phyloP scores from a whole-genome alignment of 2,113 vertebrate species.

The Erinaceus europaeus region DNA sequence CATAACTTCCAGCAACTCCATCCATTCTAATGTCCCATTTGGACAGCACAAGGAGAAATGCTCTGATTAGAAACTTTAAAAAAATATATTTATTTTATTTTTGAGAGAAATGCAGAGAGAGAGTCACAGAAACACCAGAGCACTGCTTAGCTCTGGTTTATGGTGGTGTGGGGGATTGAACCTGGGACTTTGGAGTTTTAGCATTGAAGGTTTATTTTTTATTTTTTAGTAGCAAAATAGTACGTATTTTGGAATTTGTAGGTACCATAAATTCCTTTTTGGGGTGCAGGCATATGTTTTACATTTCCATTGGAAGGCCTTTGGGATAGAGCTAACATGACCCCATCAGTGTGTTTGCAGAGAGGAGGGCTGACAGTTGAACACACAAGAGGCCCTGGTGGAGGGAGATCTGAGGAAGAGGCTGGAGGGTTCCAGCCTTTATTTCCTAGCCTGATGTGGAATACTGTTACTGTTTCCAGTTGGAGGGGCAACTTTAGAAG shows the following conservation, averaged over 20 bases:
- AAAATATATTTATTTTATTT: too few species aligned
- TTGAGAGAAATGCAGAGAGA: not conserved
- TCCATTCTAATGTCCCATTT: not conserved
- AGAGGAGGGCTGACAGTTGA: not conserved
- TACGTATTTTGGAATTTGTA: not conserved
- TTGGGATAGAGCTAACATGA: not conserved
- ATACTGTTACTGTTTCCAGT: not conserved
- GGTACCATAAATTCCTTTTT: not conserved
- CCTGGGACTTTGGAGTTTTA: too few species aligned
- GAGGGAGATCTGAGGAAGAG: not conserved
- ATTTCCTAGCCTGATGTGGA: not conserved
- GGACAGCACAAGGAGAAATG: not conserved
- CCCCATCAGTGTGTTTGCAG: not conserved
- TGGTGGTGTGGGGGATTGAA: too few species aligned
- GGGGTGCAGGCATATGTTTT: not conserved
- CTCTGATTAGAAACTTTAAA: not conserved
- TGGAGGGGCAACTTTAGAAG: not conserved
- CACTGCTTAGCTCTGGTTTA: too few species aligned
- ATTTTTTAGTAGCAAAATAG: too few species aligned
- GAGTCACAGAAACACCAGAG: not conserved
- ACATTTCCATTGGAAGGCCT: not conserved
- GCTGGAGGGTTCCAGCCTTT: not conserved
- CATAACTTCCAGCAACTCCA: not conserved
- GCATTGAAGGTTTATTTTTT: too few species aligned
- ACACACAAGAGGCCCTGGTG: not conserved